phyloP scores from a whole-genome alignment of 2,888 invertebrate species.

The Halictus quadricinctus region DNA sequence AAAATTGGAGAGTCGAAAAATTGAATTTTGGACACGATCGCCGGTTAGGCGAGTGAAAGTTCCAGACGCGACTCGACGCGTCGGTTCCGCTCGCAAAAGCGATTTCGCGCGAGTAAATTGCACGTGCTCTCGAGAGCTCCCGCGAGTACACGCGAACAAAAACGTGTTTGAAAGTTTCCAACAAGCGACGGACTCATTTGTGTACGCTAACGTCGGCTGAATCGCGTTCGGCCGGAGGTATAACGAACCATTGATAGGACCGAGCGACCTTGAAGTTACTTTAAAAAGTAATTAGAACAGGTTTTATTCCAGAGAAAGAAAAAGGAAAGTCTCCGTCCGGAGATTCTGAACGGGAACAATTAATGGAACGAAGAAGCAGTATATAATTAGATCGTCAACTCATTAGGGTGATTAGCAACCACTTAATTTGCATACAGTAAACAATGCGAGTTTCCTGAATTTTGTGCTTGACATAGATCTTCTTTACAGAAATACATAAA shows the following conservation, averaged over 20 bases:
- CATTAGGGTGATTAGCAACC: no score
- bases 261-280: background rate
- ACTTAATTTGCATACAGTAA: no score
- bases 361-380: background rate
- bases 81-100: slow-evolving; percentile 12
- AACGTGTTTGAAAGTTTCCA: slow-evolving; percentile 7
- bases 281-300: background rate
- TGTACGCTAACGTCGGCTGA: background rate
- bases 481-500: no score
- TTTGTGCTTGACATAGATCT: no score
- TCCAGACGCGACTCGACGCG: slow-evolving; percentile 30
- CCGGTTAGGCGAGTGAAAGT: slow-evolving; percentile 64
- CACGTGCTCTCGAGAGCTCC: slow-evolving; percentile 3
- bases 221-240: background rate
- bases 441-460: no score
- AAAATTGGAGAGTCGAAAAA: background rate
- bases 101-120: slow-evolving; percentile 35
- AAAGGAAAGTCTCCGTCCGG: background rate
- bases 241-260: background rate
- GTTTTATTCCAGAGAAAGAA: background rate
- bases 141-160: background rate
- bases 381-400: no score
- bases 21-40: background rate
- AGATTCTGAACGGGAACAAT: background rate
- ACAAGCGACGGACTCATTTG: background rate